Evolutionary conservation across 2,113 vertebrate genomes (phyloP), one percentile per base, ranked within the genome.

Genomic region (Cyanocitta stelleri): DNA sequence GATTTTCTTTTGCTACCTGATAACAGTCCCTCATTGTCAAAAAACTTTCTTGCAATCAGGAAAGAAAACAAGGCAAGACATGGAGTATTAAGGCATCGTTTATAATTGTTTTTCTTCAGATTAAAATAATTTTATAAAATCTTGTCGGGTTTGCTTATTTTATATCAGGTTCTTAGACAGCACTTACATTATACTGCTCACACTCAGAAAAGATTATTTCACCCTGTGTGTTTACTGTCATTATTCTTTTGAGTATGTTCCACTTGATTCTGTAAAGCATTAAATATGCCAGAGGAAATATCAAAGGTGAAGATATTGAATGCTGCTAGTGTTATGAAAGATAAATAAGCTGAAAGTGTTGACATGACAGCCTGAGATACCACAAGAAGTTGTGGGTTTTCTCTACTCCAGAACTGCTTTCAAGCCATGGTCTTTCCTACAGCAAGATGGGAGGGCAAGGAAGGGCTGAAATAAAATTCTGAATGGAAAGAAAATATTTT

Each of bases 101-200:
- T 85, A 52, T 69, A 69, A 82, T 62, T 87, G 9, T 51, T 91
- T 95, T 96, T 85, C 37, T 94, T 93, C 67, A 54, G 23, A 82
- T 83, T 67, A 85, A 87, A 79, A 76, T 76, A 48, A 52, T 91
- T 90, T 85, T 66, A 54, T 63, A 58, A 85, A 82, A 80, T 87
- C 49, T 66, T 80, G 23, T 16, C 5, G 4, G 10, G 4, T 88
- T 94, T 83, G 32, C 35, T 85, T 91, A 63, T 3, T 83, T 96
- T 94, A 39, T 62, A 54, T 73, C 37, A 87, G 10, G 21, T 83
- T 83, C 73, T 73, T 54, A 62, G 49, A 86, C 33, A 92, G 67
- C 21, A 26, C 43, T 87, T 76, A 73, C 5, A 29, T 94, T 62
- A 71, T 71, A 88, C 55, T 66, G 43, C 19, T 68, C 43, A 88